Evolutionary conservation across 2,797 vertebrate species (phyloP).

Genomic region (Mormyrus hasselquistii): DNA sequence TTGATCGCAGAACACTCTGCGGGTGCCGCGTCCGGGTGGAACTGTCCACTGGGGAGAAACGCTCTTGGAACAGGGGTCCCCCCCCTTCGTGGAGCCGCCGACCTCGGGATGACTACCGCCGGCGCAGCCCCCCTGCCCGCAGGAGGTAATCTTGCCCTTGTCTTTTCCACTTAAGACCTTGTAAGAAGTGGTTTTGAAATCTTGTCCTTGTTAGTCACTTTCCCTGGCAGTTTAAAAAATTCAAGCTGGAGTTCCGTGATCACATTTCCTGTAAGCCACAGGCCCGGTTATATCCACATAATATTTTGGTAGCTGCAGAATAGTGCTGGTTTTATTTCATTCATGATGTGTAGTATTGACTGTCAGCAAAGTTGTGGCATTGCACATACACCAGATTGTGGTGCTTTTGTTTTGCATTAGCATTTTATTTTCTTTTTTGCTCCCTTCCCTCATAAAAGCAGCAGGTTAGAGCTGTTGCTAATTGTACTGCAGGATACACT

Average conservation of each 20-base stretch:
- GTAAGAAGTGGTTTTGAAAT: not conserved
- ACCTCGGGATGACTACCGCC: slow-evolving; percentile 81
- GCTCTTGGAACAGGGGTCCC: slow-evolving; percentile 87
- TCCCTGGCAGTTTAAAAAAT: not conserved
- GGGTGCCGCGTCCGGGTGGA: slow-evolving; percentile 92
- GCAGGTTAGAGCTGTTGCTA: slow-evolving; percentile 1
- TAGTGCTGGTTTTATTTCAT: not conserved
- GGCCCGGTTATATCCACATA: not conserved
- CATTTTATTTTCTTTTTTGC: not conserved
- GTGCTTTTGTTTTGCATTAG: not conserved
- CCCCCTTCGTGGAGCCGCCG: slow-evolving; percentile 89
- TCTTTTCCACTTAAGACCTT: not conserved
- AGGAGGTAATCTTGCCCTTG: slow-evolving; percentile 71
- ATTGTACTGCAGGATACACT: not conserved
- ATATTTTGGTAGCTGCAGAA: not conserved
- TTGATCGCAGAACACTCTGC: slow-evolving; percentile 72
- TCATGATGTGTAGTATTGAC: not conserved
- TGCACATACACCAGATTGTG: not conserved
- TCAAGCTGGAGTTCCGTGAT: not conserved
- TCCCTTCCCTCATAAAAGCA: not conserved
- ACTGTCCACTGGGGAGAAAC: slow-evolving; percentile 90
- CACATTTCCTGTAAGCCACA: not conserved
- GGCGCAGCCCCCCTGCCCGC: slow-evolving; percentile 80
- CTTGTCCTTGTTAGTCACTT: not conserved
- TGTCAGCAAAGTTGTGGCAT: not conserved